Evolutionary conservation across 2,888 invertebrate species (phyloP).

Genomic region (Drosophila sordidula): DNA sequence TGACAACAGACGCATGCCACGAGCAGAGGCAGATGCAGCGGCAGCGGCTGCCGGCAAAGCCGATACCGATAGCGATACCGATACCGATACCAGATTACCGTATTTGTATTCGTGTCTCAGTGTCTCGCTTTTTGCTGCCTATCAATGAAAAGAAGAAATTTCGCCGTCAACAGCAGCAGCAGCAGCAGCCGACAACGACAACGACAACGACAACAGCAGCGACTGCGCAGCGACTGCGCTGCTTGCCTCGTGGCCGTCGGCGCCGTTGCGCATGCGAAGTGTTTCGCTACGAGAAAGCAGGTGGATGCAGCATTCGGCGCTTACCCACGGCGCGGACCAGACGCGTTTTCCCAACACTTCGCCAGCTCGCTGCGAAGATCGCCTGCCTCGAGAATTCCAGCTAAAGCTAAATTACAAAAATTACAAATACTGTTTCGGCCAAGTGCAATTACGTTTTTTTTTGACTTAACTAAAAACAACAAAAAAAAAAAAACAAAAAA

Average conservation of each 20-base stretch:
- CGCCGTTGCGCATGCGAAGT: conserved; percentile 84
- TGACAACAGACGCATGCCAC: conserved; percentile 51
- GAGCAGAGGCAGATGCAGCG: conserved; percentile 17
- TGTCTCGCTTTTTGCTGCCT: conserved; percentile 47
- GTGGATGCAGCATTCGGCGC: conserved; percentile 86
- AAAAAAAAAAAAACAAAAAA: too few relatives aligned
- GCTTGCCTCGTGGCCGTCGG: conserved; percentile 47
- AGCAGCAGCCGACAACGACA: conserved; percentile 15
- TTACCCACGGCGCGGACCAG: conserved; percentile 85
- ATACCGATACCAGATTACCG: conserved; percentile 39
- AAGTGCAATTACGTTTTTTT: conserved; percentile 4
- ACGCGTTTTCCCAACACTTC: conserved; percentile 80
- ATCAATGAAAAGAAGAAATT: conserved; percentile 82
- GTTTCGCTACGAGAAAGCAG: conserved; percentile 85
- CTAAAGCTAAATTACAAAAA: not conserved
- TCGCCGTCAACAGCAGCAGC: conserved; percentile 49
- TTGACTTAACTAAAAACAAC: not conserved
- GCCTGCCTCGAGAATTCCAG: conserved; percentile 1
- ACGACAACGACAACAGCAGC: conserved; percentile 11
- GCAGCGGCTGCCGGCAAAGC: conserved; percentile 20
- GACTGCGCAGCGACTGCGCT: conserved; percentile 36
- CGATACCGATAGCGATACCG: conserved; percentile 41
- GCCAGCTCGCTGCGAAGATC: conserved; percentile 23
- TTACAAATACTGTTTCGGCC: not conserved
- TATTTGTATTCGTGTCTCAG: conserved; percentile 57